Percentiles rank a stretch among this genome's conserved stretches.
phyloP scores from a whole-genome alignment of 1,140 invertebrate species.

The Drosophila carrolli region DNA sequence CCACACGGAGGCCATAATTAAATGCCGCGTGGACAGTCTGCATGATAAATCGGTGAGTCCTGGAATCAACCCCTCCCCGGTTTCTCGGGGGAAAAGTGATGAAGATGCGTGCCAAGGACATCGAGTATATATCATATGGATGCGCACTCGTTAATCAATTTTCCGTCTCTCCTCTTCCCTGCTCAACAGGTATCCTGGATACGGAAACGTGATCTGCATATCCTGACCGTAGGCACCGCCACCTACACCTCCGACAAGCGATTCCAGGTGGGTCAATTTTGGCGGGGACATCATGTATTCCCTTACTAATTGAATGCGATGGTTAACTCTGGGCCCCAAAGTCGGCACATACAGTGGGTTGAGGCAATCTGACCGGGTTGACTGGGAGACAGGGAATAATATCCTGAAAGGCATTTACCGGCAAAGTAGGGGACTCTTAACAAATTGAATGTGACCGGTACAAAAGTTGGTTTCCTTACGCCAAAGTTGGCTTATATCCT shows the following conservation, averaged over 20 bases:
- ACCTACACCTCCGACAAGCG: constrained; percentile 92
- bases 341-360: background rate
- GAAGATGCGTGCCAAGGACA: constrained; percentile 38
- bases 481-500: background rate
- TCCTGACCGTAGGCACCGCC: constrained; percentile 89
- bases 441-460: constrained; percentile 3
- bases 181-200: constrained; percentile 90
- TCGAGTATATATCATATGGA: constrained; percentile 32
- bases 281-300: background rate
- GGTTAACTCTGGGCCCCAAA: constrained; percentile 15
- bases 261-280: constrained; percentile 85
- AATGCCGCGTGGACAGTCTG: constrained; percentile 92
- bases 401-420: background rate
- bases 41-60: constrained; percentile 91
- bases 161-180: constrained; percentile 5
- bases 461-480: background rate
- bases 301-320: constrained; percentile 38
- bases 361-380: background rate
- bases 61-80: background rate
- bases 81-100: background rate
- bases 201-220: constrained; percentile 90
- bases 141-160: constrained; percentile 52
- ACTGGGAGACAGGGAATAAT: background rate
- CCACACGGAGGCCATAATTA: constrained; percentile 92
- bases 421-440: background rate